Evolutionary conservation across 2,888 invertebrate genomes (phyloP).

Genomic region (Hypsopygia costalis): DNA sequence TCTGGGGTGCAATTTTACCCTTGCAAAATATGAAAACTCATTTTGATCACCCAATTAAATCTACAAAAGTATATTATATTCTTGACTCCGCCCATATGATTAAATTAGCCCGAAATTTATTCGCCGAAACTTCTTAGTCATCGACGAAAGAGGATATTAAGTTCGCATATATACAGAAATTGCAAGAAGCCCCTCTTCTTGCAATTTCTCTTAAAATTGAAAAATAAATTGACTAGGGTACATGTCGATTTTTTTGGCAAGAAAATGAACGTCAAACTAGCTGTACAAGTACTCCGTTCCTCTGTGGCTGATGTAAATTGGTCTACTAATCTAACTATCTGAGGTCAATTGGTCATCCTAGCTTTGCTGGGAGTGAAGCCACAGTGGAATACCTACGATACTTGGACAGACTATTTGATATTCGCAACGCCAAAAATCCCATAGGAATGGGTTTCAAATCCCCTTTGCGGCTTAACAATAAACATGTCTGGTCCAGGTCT

Average conservation of each 20-base stretch:
- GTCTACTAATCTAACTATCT: slow-evolving; percentile 18
- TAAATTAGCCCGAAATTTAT: no score
- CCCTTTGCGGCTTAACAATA: slow-evolving; percentile 3
- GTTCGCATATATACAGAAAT: slow-evolving; percentile 1
- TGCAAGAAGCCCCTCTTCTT: slow-evolving; percentile 1
- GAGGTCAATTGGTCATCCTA: slow-evolving; percentile 8
- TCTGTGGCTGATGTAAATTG: background rate
- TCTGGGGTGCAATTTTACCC: slow-evolving; percentile 15
- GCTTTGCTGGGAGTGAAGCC: slow-evolving; percentile 13
- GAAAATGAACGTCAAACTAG: background rate
- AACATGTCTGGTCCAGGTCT: slow-evolving; percentile 1
- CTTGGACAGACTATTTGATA: slow-evolving; percentile 13
- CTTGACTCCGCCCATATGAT: no score
- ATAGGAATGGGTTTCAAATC: slow-evolving; percentile 14
- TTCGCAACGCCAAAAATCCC: slow-evolving; percentile 9
- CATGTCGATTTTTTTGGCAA: slow-evolving; percentile 9
- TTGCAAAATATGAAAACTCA: slow-evolving; percentile 9
- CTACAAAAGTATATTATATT: no score
- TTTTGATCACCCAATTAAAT: slow-evolving; percentile 15
- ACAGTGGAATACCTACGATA: slow-evolving; percentile 10
- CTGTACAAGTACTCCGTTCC: slow-evolving; percentile 2
- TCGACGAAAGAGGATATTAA: slow-evolving; percentile 2
- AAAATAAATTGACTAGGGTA: slow-evolving; percentile 5
- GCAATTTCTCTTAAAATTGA: slow-evolving; percentile 7
- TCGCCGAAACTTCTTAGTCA: no score